Percentiles rank a stretch among this genome's conserved stretches.
These are phyloP conservation scores for Willowsia nigromaculata DNA, from an alignment of 2,888 invertebrate genomes.

Conservation along the genomic window DNA sequence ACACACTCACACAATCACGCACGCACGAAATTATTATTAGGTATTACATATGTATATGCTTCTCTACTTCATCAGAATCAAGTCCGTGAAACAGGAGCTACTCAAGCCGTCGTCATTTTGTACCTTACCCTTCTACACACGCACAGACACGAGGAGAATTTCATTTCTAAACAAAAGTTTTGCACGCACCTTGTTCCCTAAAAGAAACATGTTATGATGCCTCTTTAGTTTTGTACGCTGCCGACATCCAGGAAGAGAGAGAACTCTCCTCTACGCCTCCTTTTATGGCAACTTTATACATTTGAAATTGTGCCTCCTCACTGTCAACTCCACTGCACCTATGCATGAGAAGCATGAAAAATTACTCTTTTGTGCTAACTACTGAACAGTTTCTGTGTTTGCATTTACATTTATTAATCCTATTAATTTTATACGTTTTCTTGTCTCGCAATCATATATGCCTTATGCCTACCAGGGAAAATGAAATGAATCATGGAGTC, in stretches of 20 bases:
- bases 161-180: constrained; percentile 33
- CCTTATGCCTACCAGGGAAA: background rate
- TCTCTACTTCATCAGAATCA: background rate
- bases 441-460: background rate
- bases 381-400: background rate
- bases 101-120: background rate
- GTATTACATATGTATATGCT: background rate
- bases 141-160: background rate
- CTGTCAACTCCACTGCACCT: constrained; percentile 13
- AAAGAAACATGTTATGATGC: background rate
- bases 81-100: background rate
- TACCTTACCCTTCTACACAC: background rate
- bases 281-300: constrained; percentile 17
- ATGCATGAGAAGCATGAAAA: background rate
- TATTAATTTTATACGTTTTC: background rate
- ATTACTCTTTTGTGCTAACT: constrained; percentile 8
- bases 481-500: background rate
- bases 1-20: background rate
- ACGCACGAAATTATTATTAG: constrained; percentile 19
- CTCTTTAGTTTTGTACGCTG: background rate
- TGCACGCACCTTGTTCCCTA: background rate
- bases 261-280: background rate
- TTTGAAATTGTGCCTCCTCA: background rate
- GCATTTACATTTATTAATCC: background rate
- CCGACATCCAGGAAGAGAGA: background rate